Evolutionary conservation across 2,797 vertebrate species (phyloP), one percentile per base, ranked within the genome.

Genomic region (Kryptopterus vitreolus): DNA sequence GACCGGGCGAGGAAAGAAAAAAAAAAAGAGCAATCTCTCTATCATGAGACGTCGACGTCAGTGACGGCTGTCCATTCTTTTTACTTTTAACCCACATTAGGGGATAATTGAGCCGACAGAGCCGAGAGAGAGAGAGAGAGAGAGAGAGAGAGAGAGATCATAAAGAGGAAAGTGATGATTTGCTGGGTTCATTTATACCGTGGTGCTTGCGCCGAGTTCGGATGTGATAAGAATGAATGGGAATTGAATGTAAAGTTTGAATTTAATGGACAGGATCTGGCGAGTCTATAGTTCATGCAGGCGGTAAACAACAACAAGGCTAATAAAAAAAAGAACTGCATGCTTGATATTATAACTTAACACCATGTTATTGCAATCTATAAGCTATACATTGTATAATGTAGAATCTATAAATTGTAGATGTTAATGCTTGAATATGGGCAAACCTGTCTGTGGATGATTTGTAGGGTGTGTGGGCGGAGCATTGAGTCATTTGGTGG

Each of bases 21-120:
- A 82, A 83, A 85, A 86, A 89, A 91, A 92, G 90, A 93, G 87
- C 88, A 89, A 93, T 93, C 90, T 92, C 87, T 89, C 88, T 87
- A 84, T 89, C 90, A 89, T 61, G 62, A 83, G 86, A 58, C 85
- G 85, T 82, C 83, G 81, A 83, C 78, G 73, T 85, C 86, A 83
- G 59, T 88, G 89, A 91, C 82, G 87, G 88, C 87, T 88, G 87
- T 91, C 89, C 90, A 92, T 94, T 94, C 90, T 84, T 93, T 91
- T 90, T 93, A 88, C 83, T 91, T 94, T 91, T 89, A 91, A 89
- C 85, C 86, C 83, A 4, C 90, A 92, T 92, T 92, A 92, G 88
- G 77, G 85, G 89, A 88, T 92, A 92, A 94, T 90, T 92, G 90
- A 86, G 84, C 73, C 69, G 80, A 90, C 61, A 15, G 43, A 70